Base-by-base conservation (phyloP, 2,888 invertebrate species). In the Ophioninae sp. region DNA sequence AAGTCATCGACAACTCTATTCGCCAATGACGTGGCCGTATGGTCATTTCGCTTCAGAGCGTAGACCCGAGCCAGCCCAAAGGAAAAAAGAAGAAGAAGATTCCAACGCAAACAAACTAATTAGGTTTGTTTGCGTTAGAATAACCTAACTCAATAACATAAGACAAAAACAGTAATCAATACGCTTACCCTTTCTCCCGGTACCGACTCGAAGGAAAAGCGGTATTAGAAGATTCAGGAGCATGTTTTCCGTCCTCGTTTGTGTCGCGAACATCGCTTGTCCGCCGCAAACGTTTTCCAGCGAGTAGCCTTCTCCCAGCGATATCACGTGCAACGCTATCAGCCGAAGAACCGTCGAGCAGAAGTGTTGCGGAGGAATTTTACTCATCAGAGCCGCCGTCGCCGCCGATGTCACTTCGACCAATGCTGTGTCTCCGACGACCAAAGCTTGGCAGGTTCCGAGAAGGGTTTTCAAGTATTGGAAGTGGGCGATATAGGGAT, bases 141-240 rank as follows among this genome's bases (percentile, higher is more conserved):
- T n/a, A n/a, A n/a, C n/a, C n/a, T n/a, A n/a, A n/a, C n/a, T n/a
- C n/a, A n/a, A n/a, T n/a, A n/a, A n/a, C n/a, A n/a, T n/a, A n/a
- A n/a, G n/a, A n/a, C n/a, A n/a, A n/a, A n/a, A n/a, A n/a, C n/a
- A n/a, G n/a, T n/a, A n/a, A n/a, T n/a, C n/a, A n/a, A n/a, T n/a
- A n/a, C n/a, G n/a, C n/a, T n/a, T 93, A 97, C 98, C 99, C 95
- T 98, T 98, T 79, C 98, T 94, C 2, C 99, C 99, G 89, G 98
- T 98, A 23, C 99, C 99, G 41, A 99, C 98, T 88, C 99, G 95
- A 87, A 99, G 94, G 93, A 99, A 99, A 82, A 99, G 94, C 0
- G 99, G 99, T 95, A 99, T 97, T 85, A 99, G 95, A 85, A 99
- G 94, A 94, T 99, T 99, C 95, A 99, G 96, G 70, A 99, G 95